These are phyloP conservation scores for Eristalinus sepulchralis DNA, from an alignment of 2,888 invertebrate species.

Conservation along the genomic window DNA sequence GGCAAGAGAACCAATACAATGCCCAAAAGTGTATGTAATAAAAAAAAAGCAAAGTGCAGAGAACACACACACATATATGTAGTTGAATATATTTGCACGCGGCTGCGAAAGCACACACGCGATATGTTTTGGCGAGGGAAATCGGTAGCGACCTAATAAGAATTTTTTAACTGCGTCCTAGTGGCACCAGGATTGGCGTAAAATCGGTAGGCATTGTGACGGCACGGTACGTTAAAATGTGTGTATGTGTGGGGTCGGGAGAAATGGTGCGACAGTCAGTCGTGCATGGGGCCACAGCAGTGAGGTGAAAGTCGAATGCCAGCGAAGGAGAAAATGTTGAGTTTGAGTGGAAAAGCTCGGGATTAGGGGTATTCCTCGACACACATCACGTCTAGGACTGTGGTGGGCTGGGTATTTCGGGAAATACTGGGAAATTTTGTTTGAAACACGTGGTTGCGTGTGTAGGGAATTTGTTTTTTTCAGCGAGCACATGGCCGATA, in stretches of 20 bases:
- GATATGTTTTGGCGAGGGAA: constrained; percentile 31
- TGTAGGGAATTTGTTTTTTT: neutral
- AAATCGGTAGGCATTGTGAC: constrained; percentile 61
- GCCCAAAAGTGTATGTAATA: constrained; percentile 1
- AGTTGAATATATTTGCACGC: constrained; percentile 24
- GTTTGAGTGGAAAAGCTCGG: constrained; percentile 31
- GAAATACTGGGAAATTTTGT: constrained; percentile 32
- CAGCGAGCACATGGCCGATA: neutral
- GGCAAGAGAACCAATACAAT: constrained; percentile 52
- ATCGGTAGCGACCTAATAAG: constrained; percentile 66
- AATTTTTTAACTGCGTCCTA: constrained; percentile 61
- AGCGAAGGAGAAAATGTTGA: neutral
- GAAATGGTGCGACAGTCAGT: neutral
- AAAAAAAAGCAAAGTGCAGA: constrained; percentile 1
- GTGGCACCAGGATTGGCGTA: constrained; percentile 62
- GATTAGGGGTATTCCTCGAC: constrained; percentile 30
- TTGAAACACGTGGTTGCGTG: constrained; percentile 13
- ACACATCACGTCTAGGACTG: constrained; percentile 16
- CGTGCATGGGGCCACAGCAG: constrained; percentile 16
- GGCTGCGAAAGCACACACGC: constrained; percentile 54
- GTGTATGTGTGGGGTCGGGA: constrained; percentile 3
- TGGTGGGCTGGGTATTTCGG: neutral
- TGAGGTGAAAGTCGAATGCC: constrained; percentile 33
- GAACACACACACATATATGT: neutral
- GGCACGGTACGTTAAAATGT: constrained; percentile 9